phyloP scores from a whole-genome alignment of 2,888 invertebrate genomes.

The Furcula furcula region DNA sequence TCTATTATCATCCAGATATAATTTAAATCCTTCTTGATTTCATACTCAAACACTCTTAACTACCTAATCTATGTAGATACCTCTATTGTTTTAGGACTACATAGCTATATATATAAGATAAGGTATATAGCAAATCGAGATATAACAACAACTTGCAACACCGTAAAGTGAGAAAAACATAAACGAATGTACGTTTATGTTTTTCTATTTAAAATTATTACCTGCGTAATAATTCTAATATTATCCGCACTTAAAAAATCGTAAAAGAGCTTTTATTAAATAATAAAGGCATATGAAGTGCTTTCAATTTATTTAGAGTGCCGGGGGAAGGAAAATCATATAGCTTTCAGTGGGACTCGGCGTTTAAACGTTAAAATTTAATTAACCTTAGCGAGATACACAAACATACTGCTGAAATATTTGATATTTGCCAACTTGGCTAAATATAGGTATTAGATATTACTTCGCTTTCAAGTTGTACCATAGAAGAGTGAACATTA shows the following conservation, averaged over 20 bases:
- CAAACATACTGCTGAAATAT: constrained; percentile 23
- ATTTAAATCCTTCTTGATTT: no score
- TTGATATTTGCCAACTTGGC: constrained; percentile 25
- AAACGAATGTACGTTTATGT: no score
- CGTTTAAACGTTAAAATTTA: constrained; percentile 21
- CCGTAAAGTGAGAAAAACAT: no score
- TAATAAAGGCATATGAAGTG: constrained; percentile 6
- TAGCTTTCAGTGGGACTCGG: constrained; percentile 3
- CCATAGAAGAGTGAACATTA: constrained; percentile 21
- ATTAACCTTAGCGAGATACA: constrained; percentile 23
- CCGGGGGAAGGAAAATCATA: constrained; percentile 1
- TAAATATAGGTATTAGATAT: constrained; percentile 29
- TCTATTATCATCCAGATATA: no score
- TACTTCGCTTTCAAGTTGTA: constrained; percentile 15
- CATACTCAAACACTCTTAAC: no score
- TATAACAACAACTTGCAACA: no score
- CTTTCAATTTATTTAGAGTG: constrained; percentile 7
- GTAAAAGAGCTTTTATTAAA: constrained; percentile 2
- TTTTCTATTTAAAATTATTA: no score
- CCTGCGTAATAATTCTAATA: no score
- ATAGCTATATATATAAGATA: no score
- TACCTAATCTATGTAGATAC: no score
- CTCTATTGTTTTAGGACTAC: no score
- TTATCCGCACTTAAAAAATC: background rate
- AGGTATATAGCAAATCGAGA: no score